Percentiles rank a stretch among this genome's conserved stretches.
These are phyloP conservation scores for Machimus atricapillus DNA, from an alignment of 2,888 invertebrate species.

Conservation along the genomic window DNA sequence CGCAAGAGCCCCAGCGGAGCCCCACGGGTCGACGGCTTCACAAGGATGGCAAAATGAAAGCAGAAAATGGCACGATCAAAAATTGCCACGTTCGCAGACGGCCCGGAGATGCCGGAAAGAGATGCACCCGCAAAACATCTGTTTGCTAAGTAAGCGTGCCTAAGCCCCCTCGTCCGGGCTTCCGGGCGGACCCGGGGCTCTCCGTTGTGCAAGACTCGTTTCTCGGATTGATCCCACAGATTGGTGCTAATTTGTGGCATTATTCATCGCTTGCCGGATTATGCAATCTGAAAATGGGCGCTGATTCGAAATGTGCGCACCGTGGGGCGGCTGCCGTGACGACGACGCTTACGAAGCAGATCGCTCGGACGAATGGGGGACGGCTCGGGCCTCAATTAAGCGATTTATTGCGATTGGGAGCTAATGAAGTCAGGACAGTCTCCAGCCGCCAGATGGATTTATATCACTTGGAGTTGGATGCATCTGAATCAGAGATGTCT, in stretches of 20 bases:
- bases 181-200: background rate
- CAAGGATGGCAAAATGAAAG: background rate
- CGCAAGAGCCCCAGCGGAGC: background rate
- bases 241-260: conserved; percentile 8
- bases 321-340: background rate
- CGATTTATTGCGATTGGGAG: background rate
- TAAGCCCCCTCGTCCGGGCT: background rate
- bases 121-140: conserved; percentile 1
- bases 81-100: background rate
- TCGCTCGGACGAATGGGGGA: background rate
- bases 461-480: background rate
- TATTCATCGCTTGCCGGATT: background rate
- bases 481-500: background rate
- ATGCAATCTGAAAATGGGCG: background rate
- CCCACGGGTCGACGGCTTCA: background rate
- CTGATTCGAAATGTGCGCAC: background rate
- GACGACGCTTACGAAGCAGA: background rate
- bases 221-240: conserved; percentile 3
- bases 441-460: background rate
- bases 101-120: background rate
- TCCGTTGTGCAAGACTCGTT: background rate
- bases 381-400: background rate
- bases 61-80: background rate
- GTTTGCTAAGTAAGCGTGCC: background rate
- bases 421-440: background rate